phyloP scores from a whole-genome alignment of 2,113 vertebrate genomes.

The Bubo bubo region DNA sequence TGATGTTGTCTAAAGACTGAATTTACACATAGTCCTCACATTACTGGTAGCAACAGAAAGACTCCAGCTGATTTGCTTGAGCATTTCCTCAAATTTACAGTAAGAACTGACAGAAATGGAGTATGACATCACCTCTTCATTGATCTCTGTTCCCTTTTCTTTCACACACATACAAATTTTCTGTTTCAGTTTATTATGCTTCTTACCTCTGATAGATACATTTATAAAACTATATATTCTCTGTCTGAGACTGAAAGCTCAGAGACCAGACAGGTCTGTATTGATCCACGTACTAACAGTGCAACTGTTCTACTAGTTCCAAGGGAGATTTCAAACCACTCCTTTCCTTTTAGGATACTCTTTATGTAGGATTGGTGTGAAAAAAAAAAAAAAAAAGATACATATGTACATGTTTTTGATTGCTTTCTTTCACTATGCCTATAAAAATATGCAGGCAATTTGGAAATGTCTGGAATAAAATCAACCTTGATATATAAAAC shows the following conservation, averaged over 20 bases:
- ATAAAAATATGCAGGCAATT: not conserved
- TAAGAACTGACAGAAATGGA: not conserved
- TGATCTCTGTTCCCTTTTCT: not conserved
- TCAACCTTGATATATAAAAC: not conserved
- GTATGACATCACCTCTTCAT: not conserved
- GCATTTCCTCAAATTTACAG: not conserved
- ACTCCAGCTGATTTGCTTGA: not conserved
- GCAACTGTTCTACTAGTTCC: not conserved
- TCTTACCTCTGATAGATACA: not conserved
- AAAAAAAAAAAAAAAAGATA: not conserved
- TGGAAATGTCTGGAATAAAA: not conserved
- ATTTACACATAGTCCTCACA: not conserved
- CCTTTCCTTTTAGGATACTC: not conserved
- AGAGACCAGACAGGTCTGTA: not conserved
- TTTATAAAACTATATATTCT: not conserved
- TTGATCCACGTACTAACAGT: not conserved
- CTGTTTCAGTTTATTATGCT: not conserved
- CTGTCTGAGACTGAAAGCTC: not conserved
- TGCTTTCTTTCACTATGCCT: not conserved
- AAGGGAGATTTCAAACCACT: not conserved
- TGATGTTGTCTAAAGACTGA: not conserved
- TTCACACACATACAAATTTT: not conserved
- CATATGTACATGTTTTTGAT: not conserved
- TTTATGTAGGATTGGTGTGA: not conserved
- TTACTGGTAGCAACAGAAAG: not conserved